Percentiles rank a stretch among this genome's conserved stretches.
phyloP scores from a whole-genome alignment of 37 sponge, comb jelly and placozoan genomes.

The Hormiphora californensis region DNA sequence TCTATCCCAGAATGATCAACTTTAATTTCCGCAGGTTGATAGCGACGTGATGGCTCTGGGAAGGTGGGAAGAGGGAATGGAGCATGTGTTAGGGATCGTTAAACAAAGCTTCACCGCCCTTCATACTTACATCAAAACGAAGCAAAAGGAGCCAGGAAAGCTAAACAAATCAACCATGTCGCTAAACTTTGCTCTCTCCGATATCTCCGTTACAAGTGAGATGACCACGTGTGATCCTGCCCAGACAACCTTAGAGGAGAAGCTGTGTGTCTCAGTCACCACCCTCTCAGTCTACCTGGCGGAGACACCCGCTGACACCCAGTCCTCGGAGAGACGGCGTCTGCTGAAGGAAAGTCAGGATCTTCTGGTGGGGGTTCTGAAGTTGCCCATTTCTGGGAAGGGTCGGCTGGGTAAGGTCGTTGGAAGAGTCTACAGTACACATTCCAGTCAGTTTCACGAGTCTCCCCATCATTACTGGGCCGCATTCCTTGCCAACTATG shows the following conservation, averaged over 20 bases:
- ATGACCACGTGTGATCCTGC: neutral
- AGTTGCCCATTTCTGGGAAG: neutral
- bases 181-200: conserved; percentile 4
- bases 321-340: neutral
- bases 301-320: neutral
- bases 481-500: neutral
- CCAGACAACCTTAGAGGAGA: neutral
- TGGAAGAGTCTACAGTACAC: conserved; percentile 7
- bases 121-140: conserved; percentile 38
- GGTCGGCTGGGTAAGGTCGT: neutral
- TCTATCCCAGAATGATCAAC: too few relatives aligned
- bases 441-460: conserved; percentile 18
- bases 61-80: neutral
- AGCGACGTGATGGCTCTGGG: conserved; percentile 13
- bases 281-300: conserved; percentile 21
- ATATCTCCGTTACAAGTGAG: neutral
- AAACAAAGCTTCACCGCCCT: conserved; percentile 50
- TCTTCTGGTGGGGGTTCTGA: neutral
- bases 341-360: conserved; percentile 50
- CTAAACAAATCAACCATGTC: conserved; percentile 37
- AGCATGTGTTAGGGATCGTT: conserved; percentile 28
- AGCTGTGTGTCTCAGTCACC: conserved; percentile 19
- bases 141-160: conserved; percentile 4
- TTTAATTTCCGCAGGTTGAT: too few relatives aligned
- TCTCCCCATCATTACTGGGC: conserved; percentile 44